These are phyloP conservation scores for Eleutherodactylus coqui DNA, from an alignment of 2,797 vertebrate species.

Conservation along the genomic window DNA sequence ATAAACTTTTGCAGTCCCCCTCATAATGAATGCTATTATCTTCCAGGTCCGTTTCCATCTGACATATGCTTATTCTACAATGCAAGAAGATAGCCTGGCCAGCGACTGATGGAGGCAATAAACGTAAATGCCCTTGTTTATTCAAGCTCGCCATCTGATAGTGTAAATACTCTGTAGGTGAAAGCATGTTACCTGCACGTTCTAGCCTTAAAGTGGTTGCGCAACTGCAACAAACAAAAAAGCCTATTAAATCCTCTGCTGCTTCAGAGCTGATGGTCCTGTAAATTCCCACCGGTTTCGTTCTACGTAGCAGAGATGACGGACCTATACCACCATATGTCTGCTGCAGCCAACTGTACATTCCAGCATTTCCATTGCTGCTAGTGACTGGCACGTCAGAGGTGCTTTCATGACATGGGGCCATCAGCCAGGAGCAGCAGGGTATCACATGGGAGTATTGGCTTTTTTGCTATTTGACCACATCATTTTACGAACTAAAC, in stretches of 20 bases:
- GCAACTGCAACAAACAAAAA: no score
- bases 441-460: no score
- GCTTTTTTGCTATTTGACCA: no score
- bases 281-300: neutral
- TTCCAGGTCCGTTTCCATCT: neutral
- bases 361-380: neutral
- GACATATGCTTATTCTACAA: neutral
- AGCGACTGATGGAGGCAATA: neutral
- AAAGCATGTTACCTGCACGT: neutral
- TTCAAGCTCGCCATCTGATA: neutral
- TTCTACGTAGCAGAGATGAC: no score
- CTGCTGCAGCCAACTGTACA: neutral
- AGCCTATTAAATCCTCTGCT: neutral
- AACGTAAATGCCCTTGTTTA: neutral
- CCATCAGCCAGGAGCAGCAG: no score
- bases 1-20: neutral
- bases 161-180: neutral
- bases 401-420: no score
- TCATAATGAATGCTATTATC: conserved; percentile 6
- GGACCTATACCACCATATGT: neutral
- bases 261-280: neutral
- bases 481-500: no score
- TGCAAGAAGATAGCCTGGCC: neutral
- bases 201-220: no score
- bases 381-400: no score